These are phyloP conservation scores for Temnothorax rugatulus DNA, from an alignment of 2,888 invertebrate genomes.

Conservation along the genomic window DNA sequence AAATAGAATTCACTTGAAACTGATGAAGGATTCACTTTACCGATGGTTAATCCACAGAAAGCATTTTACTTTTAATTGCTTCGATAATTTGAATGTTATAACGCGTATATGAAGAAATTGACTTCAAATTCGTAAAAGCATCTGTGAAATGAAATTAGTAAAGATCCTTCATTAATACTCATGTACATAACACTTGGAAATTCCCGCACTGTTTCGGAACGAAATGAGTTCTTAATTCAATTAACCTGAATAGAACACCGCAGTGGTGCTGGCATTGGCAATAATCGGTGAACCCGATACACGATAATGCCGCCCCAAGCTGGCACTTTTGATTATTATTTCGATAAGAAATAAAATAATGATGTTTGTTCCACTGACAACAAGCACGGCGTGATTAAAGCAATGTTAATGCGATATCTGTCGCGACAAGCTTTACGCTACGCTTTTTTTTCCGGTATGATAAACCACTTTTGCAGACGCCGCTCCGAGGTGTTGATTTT, in stretches of 20 bases:
- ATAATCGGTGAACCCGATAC: slow-evolving; percentile 18
- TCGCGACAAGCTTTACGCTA: background rate
- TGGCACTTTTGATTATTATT: slow-evolving; percentile 15
- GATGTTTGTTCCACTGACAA: slow-evolving; percentile 8
- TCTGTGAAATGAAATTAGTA: slow-evolving; percentile 17
- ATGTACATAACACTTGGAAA: slow-evolving; percentile 26
- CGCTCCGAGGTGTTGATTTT: background rate
- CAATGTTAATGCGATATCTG: background rate
- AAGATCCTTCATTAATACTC: slow-evolving; percentile 13
- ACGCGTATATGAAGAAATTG: background rate
- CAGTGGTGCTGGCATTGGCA: background rate
- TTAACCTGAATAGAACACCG: slow-evolving; percentile 30
- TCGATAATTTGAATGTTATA: background rate
- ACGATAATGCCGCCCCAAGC: background rate
- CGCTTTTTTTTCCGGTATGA: slow-evolving; percentile 16
- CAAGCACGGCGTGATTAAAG: background rate
- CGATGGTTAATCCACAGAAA: background rate
- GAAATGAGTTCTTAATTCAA: slow-evolving; percentile 47
- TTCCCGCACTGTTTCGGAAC: slow-evolving; percentile 4
- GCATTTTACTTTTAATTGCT: background rate
- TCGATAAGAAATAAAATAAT: slow-evolving; percentile 33
- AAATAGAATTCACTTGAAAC: background rate
- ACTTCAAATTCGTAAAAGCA: background rate
- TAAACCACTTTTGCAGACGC: slow-evolving; percentile 9
- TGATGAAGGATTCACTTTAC: background rate